Evolutionary conservation across 2,888 invertebrate species (phyloP).

Genomic region (Fragum whitleyi): DNA sequence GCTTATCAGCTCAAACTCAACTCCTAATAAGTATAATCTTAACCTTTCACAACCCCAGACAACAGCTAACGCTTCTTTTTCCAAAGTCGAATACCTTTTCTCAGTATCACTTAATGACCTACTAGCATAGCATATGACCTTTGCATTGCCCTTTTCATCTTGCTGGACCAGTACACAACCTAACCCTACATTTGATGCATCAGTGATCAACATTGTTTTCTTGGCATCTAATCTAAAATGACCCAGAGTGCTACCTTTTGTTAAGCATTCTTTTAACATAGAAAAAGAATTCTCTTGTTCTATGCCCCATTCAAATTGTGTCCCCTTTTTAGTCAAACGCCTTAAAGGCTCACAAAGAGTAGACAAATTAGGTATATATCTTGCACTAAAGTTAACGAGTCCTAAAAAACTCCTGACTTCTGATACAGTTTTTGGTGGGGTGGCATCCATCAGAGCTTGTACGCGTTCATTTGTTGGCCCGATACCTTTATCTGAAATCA

Average conservation of each 20-base stretch:
- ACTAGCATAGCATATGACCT: conserved; percentile 60
- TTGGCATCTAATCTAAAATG: conserved; percentile 61
- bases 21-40: conserved; percentile 68
- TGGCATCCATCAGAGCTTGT: conserved; percentile 40
- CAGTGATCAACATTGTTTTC: conserved; percentile 55
- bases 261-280: conserved; percentile 35
- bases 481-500: conserved; percentile 48
- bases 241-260: conserved; percentile 15
- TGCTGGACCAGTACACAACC: conserved; percentile 63
- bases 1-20: conserved; percentile 59
- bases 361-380: conserved; percentile 57
- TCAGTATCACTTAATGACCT: conserved; percentile 50
- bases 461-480: conserved; percentile 44
- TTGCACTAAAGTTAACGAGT: conserved; percentile 44
- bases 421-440: conserved; percentile 36
- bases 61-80: conserved; percentile 59
- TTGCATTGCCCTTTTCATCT: conserved; percentile 28
- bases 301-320: conserved; percentile 28
- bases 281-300: conserved; percentile 34
- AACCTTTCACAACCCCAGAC: conserved; percentile 73
- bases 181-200: conserved; percentile 68
- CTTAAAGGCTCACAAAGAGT: conserved; percentile 50
- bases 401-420: conserved; percentile 61
- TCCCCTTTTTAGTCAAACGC: conserved; percentile 28
- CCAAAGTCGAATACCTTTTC: conserved; percentile 66